A percentile compares a stretch with the other conserved stretches of the same genome.
These are phyloP conservation scores for Hirtodrosophila trivittata DNA, from an alignment of 2,888 invertebrate species.

Conservation along the genomic window DNA sequence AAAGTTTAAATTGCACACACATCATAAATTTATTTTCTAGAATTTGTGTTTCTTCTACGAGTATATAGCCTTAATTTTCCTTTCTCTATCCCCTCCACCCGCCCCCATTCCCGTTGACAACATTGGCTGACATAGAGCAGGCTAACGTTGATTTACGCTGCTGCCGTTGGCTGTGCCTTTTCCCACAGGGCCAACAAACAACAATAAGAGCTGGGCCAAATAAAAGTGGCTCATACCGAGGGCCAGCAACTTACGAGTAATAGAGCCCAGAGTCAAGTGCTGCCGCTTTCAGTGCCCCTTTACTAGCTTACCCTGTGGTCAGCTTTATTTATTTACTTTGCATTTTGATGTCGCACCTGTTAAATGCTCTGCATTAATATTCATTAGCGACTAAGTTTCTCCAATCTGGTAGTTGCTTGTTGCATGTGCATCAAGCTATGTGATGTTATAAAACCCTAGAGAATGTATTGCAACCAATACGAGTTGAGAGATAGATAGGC, in stretches of 20 bases:
- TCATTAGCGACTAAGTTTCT: slow-evolving; percentile 34
- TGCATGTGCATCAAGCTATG: too few relatives aligned
- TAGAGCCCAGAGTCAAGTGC: slow-evolving; percentile 17
- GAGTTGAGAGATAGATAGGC: too few relatives aligned
- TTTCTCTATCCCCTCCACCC: slow-evolving; percentile 10
- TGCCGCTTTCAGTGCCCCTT: neutral
- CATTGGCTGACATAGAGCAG: slow-evolving; percentile 37
- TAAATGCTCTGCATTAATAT: slow-evolving; percentile 65
- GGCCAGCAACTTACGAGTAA: slow-evolving; percentile 22
- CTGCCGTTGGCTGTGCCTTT: slow-evolving; percentile 24
- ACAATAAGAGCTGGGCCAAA: slow-evolving; percentile 51
- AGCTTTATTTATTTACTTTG: slow-evolving; percentile 28
- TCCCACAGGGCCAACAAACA: slow-evolving; percentile 70
- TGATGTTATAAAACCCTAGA: too few relatives aligned
- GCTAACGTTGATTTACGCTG: slow-evolving; percentile 71
- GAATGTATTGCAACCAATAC: neutral
- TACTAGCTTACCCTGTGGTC: slow-evolving; percentile 6
- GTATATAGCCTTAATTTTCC: slow-evolving; percentile 28
- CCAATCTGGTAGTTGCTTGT: neutral
- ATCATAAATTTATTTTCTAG: slow-evolving; percentile 60
- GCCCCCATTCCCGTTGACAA: slow-evolving; percentile 29
- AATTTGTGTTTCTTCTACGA: slow-evolving; percentile 34
- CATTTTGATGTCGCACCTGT: slow-evolving; percentile 39
- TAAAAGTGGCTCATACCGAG: slow-evolving; percentile 7
- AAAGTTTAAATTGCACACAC: slow-evolving; percentile 72